Percentiles rank a stretch among this genome's conserved stretches.
phyloP scores from a whole-genome alignment of 2,888 invertebrate species.

The Laothoe populi region DNA sequence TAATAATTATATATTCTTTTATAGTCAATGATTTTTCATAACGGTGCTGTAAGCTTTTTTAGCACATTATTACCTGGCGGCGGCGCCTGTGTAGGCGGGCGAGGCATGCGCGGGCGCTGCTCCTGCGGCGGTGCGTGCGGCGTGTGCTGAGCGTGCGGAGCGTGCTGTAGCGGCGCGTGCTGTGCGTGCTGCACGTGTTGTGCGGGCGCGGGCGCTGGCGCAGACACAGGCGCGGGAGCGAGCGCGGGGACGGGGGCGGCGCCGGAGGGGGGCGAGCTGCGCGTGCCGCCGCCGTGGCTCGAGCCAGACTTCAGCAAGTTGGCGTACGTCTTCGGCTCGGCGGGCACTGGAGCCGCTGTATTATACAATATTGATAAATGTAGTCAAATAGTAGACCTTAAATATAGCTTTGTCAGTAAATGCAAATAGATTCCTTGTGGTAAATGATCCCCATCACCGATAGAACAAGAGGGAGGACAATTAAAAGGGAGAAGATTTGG shows the following conservation, averaged over 20 bases:
- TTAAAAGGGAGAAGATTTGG: too few relatives aligned
- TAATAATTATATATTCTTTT: too few relatives aligned
- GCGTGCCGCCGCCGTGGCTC: constrained; percentile 46
- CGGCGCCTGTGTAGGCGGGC: constrained; percentile 30
- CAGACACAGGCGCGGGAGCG: constrained; percentile 36
- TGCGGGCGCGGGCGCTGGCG: constrained; percentile 49
- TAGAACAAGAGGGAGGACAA: too few relatives aligned
- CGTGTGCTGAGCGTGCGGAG: constrained; percentile 43
- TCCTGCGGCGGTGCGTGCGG: constrained; percentile 37
- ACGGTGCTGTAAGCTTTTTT: neutral
- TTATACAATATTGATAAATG: neutral
- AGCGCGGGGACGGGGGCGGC: constrained; percentile 42
- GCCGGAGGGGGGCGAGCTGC: constrained; percentile 43
- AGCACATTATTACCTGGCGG: neutral
- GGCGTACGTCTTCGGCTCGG: constrained; percentile 94
- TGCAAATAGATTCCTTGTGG: too few relatives aligned
- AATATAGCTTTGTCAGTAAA: too few relatives aligned
- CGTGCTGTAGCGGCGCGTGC: constrained; percentile 34
- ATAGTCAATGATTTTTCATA: too few relatives aligned
- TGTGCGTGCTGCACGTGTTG: constrained; percentile 36
- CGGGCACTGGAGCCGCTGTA: constrained; percentile 53
- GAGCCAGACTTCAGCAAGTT: constrained; percentile 90
- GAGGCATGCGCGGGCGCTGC: constrained; percentile 42
- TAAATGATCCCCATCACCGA: too few relatives aligned
- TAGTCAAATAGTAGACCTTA: neutral